Percentiles rank a stretch among this genome's conserved stretches.
Evolutionary conservation across 2,113 vertebrate genomes (phyloP).

Genomic region (Benitochromis conjunctus): DNA sequence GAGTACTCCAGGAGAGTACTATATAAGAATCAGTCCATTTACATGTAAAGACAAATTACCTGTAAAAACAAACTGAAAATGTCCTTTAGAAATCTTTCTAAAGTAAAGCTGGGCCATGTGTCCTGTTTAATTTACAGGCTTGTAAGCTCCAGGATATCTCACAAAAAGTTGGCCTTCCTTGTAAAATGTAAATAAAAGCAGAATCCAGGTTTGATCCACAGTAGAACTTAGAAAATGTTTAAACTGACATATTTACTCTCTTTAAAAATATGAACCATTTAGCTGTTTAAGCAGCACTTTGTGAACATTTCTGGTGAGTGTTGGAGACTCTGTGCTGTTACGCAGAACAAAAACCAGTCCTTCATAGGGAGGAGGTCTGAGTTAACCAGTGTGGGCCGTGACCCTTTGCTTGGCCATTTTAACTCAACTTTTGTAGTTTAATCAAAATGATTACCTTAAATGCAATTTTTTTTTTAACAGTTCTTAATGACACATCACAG

Average conservation of each 20-base stretch:
- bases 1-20: too few relatives aligned
- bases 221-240: too few relatives aligned
- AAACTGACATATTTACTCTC: too few relatives aligned
- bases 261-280: too few relatives aligned
- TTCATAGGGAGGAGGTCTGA: not conserved
- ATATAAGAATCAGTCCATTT: too few relatives aligned
- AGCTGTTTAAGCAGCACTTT: too few relatives aligned
- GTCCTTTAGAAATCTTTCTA: not conserved
- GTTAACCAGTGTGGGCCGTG: not conserved
- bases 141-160: not conserved
- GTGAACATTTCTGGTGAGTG: not conserved
- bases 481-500: not conserved
- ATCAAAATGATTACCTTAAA: not conserved
- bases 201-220: too few relatives aligned
- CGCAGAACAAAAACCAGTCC: not conserved
- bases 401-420: too few relatives aligned
- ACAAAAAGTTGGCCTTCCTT: too few relatives aligned
- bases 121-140: not conserved
- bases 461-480: not conserved
- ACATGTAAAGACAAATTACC: too few relatives aligned
- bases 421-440: not conserved
- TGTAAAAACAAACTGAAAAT: not conserved
- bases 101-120: not conserved
- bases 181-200: too few relatives aligned
- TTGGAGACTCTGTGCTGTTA: not conserved